phyloP scores from a whole-genome alignment of 2,888 invertebrate genomes.

The Trichopria drosophilae region DNA sequence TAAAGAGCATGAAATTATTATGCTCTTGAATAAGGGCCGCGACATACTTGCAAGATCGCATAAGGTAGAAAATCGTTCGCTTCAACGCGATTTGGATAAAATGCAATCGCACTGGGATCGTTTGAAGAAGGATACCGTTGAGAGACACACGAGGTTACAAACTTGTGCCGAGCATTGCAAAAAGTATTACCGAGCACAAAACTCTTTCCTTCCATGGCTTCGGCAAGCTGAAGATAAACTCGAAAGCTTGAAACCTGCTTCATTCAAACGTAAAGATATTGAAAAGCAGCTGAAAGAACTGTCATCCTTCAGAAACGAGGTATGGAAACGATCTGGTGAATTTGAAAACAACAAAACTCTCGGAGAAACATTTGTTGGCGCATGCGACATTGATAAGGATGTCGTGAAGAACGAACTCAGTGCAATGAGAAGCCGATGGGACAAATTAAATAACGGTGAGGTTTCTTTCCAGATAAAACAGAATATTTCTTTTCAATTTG shows the following conservation, averaged over 20 bases:
- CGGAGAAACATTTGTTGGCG: slow-evolving; percentile 84
- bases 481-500: slow-evolving; percentile 36
- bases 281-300: slow-evolving; percentile 86
- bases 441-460: slow-evolving; percentile 80
- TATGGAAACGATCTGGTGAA: slow-evolving; percentile 92
- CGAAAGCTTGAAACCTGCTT: slow-evolving; percentile 74
- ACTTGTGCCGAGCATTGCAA: slow-evolving; percentile 86
- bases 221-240: slow-evolving; percentile 83
- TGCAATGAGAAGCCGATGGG: slow-evolving; percentile 86
- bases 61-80: slow-evolving; percentile 63
- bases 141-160: slow-evolving; percentile 82
- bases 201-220: slow-evolving; percentile 86
- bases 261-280: slow-evolving; percentile 82
- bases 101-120: slow-evolving; percentile 92
- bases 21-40: slow-evolving; percentile 88
- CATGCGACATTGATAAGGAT: slow-evolving; percentile 90
- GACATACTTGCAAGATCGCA: slow-evolving; percentile 64
- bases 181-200: slow-evolving; percentile 84
- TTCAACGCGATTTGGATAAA: slow-evolving; percentile 81
- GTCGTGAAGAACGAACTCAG: slow-evolving; percentile 81
- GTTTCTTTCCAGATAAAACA: slow-evolving; percentile 51
- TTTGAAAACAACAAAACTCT: slow-evolving; percentile 84
- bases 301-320: slow-evolving; percentile 87
- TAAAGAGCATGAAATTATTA: slow-evolving; percentile 90
- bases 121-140: slow-evolving; percentile 82